Conservation (phyloP, 2,113 vertebrate genomes). For the Struthio camelus region DNA sequence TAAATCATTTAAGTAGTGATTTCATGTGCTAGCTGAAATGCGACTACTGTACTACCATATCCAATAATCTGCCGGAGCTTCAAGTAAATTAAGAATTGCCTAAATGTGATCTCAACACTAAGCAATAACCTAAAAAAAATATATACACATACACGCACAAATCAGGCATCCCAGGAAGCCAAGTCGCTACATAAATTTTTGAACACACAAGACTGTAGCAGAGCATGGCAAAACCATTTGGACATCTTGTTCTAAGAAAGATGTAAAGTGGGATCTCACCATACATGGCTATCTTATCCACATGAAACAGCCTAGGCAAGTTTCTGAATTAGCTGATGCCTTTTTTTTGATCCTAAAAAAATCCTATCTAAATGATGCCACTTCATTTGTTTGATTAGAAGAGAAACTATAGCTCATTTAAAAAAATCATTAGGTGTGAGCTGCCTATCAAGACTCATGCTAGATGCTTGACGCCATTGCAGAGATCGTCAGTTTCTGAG, state of each 20-base stretch:
- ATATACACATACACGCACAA: background rate
- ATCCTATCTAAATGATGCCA: background rate
- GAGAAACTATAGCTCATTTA: background rate
- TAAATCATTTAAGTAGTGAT: background rate
- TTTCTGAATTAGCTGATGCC: background rate
- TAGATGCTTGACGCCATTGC: background rate
- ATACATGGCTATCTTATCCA: background rate
- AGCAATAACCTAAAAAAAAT: background rate
- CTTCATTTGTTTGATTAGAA: background rate
- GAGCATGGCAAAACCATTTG: background rate
- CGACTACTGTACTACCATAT: background rate
- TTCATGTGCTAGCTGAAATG: background rate
- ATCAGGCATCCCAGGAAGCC: background rate
- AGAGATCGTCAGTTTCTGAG: background rate
- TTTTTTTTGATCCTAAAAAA: background rate
- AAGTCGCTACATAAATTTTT: background rate
- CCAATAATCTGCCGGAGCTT: background rate
- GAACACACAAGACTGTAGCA: background rate
- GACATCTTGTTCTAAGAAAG: background rate
- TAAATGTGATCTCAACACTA: background rate
- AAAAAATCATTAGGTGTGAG: background rate
- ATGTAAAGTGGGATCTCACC: background rate
- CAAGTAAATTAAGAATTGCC: background rate
- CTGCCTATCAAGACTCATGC: background rate
- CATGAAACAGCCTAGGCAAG: rapidly evolving